Percentiles rank a stretch among this genome's conserved stretches.
Evolutionary conservation across 2,888 invertebrate species (phyloP).

Genomic region (Chrysina gloriosa): DNA sequence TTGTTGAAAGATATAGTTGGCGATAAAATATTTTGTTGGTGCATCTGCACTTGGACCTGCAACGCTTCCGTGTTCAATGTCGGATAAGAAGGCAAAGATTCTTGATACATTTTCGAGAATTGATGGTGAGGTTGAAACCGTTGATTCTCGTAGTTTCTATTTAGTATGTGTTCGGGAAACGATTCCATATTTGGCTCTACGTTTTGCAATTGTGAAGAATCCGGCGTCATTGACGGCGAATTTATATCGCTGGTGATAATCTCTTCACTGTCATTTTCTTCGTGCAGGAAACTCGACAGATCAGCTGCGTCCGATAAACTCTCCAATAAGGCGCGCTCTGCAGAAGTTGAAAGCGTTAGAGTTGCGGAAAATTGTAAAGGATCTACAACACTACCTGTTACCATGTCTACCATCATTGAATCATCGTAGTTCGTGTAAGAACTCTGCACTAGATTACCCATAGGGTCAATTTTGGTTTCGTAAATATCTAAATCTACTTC

Average conservation of each 20-base stretch:
- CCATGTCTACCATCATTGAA: conserved; percentile 87
- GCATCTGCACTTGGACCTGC: conserved; percentile 78
- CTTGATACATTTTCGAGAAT: conserved; percentile 63
- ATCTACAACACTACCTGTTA: conserved; percentile 80
- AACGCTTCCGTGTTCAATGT: conserved; percentile 57
- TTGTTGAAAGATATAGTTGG: conserved; percentile 74
- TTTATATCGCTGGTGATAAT: conserved; percentile 75
- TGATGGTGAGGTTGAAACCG: conserved; percentile 55
- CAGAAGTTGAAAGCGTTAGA: conserved; percentile 81
- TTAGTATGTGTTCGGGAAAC: conserved; percentile 80
- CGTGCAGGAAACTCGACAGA: conserved; percentile 77
- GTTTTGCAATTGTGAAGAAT: conserved; percentile 68
- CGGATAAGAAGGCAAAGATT: conserved; percentile 61
- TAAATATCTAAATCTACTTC: conserved; percentile 80
- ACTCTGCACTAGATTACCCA: conserved; percentile 71
- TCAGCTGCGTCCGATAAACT: conserved; percentile 84
- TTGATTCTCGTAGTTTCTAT: conserved; percentile 60
- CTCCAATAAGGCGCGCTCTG: conserved; percentile 81
- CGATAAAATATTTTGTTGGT: conserved; percentile 64
- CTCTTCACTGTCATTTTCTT: conserved; percentile 73
- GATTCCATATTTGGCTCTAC: conserved; percentile 74
- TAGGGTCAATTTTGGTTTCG: conserved; percentile 78
- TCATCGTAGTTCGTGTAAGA: conserved; percentile 76
- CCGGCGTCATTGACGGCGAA: conserved; percentile 79
- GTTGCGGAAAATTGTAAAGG: conserved; percentile 86